Evolutionary conservation across 2,113 vertebrate genomes (phyloP).

Genomic region (Caracal caracal): DNA sequence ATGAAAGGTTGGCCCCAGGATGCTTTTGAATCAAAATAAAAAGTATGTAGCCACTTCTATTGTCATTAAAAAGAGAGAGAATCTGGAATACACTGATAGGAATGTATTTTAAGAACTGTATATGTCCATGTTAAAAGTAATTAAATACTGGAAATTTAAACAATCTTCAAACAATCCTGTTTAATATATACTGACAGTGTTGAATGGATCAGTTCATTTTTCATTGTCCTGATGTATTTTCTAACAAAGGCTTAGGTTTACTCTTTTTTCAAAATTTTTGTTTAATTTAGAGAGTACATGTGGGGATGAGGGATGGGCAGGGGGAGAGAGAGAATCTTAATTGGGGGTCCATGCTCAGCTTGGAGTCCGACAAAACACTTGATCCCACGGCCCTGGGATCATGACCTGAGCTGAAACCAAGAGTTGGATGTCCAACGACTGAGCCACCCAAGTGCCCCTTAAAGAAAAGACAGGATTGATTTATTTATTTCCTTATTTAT

Average conservation of each 20-base stretch:
- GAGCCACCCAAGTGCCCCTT: no score
- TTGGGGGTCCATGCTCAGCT: no score
- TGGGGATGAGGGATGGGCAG: no score
- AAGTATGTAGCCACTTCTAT: not conserved
- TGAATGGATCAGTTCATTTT: not conserved
- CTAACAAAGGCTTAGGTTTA: not conserved
- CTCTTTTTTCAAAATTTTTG: no score
- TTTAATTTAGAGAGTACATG: no score
- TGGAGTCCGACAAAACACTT: no score
- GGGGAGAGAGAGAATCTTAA: no score
- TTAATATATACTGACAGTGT: not conserved
- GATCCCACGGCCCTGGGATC: no score
- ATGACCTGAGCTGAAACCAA: no score
- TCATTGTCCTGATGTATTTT: slow-evolving; percentile 30
- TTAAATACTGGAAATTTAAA: slow-evolving; percentile 21
- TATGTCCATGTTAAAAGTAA: not conserved
- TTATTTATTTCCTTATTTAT: no score
- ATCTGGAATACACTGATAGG: slow-evolving; percentile 1
- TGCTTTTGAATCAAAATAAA: slow-evolving; percentile 60
- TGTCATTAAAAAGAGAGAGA: slow-evolving; percentile 51
- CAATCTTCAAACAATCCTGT: not conserved
- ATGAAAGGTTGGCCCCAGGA: slow-evolving; percentile 64
- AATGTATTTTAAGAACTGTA: slow-evolving; percentile 34
- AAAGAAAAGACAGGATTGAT: no score
- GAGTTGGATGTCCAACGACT: no score